phyloP scores from a whole-genome alignment of 2,888 invertebrate species.

The Bembecia ichneumoniformis region DNA sequence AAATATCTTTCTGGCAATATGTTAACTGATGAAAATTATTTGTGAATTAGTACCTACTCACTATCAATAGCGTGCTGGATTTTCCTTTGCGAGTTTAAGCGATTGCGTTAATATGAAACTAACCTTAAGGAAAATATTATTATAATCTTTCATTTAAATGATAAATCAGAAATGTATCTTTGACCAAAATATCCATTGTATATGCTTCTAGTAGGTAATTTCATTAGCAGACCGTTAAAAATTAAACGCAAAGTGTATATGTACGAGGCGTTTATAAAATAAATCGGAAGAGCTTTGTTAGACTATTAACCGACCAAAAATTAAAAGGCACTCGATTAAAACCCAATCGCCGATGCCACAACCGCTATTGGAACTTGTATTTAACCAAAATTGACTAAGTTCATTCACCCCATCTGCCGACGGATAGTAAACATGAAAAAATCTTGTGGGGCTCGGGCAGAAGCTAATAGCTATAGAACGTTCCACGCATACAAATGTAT shows the following conservation, averaged over 20 bases:
- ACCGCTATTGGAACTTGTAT: constrained; percentile 22
- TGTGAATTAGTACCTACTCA: no score
- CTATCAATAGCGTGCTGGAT: no score
- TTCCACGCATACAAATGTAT: constrained; percentile 7
- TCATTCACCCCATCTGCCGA: constrained; percentile 37
- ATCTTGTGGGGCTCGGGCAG: constrained; percentile 12
- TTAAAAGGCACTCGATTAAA: not conserved
- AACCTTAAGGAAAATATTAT: no score
- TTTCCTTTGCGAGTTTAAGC: no score
- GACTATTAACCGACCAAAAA: constrained; percentile 3
- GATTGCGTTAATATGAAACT: no score
- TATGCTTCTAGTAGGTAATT: no score
- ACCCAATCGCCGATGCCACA: not conserved
- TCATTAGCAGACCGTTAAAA: no score
- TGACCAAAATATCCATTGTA: no score
- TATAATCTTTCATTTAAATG: no score
- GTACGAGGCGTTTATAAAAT: constrained; percentile 7
- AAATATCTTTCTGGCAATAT: no score
- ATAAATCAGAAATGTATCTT: no score
- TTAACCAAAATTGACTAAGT: constrained; percentile 24
- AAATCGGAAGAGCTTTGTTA: constrained; percentile 8
- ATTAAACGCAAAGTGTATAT: constrained; percentile 2
- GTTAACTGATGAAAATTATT: no score
- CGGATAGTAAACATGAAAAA: constrained; percentile 13
- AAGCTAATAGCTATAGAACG: constrained; percentile 10